These are phyloP conservation scores for Mellivora capensis DNA, from an alignment of 2,113 vertebrate genomes.

Conservation along the genomic window DNA sequence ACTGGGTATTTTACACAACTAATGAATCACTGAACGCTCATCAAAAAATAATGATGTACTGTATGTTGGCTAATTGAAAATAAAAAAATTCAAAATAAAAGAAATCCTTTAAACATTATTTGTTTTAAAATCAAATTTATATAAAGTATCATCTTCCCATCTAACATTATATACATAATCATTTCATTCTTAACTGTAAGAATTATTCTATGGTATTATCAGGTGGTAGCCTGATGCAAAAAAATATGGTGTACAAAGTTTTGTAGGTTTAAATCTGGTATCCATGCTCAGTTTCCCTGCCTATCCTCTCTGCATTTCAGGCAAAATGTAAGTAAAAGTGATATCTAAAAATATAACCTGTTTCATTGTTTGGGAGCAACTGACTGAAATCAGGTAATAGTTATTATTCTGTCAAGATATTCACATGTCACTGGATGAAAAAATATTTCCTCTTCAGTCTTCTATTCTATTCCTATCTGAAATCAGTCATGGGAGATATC, in stretches of 20 bases:
- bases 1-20: too few species aligned
- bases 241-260: not conserved
- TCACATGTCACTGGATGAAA: constrained; percentile 67
- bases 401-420: constrained; percentile 70
- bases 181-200: not conserved
- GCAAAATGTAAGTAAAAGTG: constrained; percentile 51
- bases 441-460: constrained; percentile 47
- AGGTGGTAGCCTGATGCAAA: not conserved
- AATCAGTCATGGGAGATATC: not conserved
- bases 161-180: not conserved
- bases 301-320: constrained; percentile 58
- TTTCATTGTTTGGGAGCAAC: constrained; percentile 68
- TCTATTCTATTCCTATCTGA: constrained; percentile 52
- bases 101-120: not conserved
- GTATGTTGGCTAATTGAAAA: not conserved
- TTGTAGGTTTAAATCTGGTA: constrained; percentile 54
- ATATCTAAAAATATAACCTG: constrained; percentile 63
- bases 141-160: not conserved
- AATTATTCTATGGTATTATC: constrained; percentile 40
- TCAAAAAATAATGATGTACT: too few species aligned
- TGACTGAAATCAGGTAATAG: constrained; percentile 67
- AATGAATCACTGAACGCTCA: too few species aligned
- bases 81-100: not conserved
- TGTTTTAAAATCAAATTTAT: not conserved
- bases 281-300: constrained; percentile 50